These are phyloP conservation scores for Hypothenemus hampei DNA, from an alignment of 1,140 invertebrate species.

Conservation along the genomic window DNA sequence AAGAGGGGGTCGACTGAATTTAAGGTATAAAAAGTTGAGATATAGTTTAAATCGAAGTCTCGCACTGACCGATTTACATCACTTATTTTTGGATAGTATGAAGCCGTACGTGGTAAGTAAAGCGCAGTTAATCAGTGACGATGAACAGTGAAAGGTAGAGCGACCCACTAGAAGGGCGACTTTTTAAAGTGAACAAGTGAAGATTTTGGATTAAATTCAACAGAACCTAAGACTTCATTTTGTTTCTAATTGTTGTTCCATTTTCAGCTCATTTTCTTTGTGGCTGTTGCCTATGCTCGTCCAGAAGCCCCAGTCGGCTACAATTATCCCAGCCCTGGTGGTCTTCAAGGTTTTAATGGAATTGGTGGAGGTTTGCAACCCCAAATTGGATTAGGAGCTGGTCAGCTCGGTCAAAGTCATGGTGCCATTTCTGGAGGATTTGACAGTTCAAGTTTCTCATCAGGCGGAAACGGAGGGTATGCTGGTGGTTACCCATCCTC, in stretches of 20 bases:
- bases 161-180: too few species aligned
- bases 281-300: slow-evolving; percentile 26
- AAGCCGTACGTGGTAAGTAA: slow-evolving; percentile 25
- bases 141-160: slow-evolving; percentile 1
- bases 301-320: slow-evolving; percentile 31
- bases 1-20: slow-evolving; percentile 14
- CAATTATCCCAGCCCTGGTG: slow-evolving; percentile 14
- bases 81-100: slow-evolving; percentile 15
- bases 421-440: slow-evolving; percentile 68
- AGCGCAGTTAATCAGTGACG: background rate
- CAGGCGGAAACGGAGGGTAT: slow-evolving; percentile 6
- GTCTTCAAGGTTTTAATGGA: background rate
- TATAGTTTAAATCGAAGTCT: slow-evolving; percentile 20
- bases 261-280: slow-evolving; percentile 22
- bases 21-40: slow-evolving; percentile 23
- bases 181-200: too few species aligned
- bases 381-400: background rate
- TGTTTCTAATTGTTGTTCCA: too few species aligned
- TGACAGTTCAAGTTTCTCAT: slow-evolving; percentile 50
- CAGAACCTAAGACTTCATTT: too few species aligned
- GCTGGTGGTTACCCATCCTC: slow-evolving; percentile 8
- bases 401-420: slow-evolving; percentile 1
- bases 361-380: background rate
- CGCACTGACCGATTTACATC: slow-evolving; percentile 21
- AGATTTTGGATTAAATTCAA: too few species aligned